A percentile compares a stretch with the other conserved stretches of the same genome.
Evolutionary conservation across 1,140 invertebrate genomes (phyloP).

Genomic region (Pteromalus puparum): DNA sequence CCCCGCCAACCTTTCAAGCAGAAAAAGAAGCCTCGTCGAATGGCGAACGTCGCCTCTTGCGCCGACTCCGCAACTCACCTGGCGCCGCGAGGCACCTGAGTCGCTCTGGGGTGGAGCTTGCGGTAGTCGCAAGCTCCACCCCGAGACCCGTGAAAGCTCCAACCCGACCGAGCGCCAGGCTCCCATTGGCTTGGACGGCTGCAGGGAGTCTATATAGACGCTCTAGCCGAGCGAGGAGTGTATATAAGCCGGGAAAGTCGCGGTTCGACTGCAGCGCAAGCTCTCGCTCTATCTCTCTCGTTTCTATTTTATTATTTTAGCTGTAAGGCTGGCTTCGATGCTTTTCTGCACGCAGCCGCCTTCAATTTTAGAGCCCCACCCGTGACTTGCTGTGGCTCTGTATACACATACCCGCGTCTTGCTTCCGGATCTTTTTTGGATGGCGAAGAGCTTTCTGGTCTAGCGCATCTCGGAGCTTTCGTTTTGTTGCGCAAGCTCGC

Average conservation of each 20-base stretch:
- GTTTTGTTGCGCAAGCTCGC: neutral
- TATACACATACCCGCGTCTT: neutral
- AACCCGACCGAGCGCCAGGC: neutral
- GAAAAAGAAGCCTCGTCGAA: neutral
- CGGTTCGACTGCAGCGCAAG: neutral
- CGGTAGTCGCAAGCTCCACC: neutral
- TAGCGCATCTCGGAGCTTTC: neutral
- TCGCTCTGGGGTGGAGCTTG: neutral
- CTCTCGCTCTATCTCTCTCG: neutral
- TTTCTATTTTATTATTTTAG: constrained; percentile 39
- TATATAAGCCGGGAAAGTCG: constrained; percentile 10
- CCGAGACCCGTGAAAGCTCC: neutral
- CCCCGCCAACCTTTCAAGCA: neutral
- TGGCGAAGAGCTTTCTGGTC: neutral
- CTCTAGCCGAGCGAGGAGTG: neutral
- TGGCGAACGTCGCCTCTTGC: neutral
- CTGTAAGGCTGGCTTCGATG: neutral
- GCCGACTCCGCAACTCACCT: neutral
- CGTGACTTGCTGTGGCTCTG: neutral
- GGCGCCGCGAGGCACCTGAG: neutral
- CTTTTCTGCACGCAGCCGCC: neutral
- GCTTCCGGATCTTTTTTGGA: neutral
- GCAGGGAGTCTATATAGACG: neutral
- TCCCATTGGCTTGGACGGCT: neutral
- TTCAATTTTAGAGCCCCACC: constrained; percentile 17